Evolutionary conservation across 2,113 vertebrate genomes (phyloP).

Genomic region (Gadus chalcogrammus): DNA sequence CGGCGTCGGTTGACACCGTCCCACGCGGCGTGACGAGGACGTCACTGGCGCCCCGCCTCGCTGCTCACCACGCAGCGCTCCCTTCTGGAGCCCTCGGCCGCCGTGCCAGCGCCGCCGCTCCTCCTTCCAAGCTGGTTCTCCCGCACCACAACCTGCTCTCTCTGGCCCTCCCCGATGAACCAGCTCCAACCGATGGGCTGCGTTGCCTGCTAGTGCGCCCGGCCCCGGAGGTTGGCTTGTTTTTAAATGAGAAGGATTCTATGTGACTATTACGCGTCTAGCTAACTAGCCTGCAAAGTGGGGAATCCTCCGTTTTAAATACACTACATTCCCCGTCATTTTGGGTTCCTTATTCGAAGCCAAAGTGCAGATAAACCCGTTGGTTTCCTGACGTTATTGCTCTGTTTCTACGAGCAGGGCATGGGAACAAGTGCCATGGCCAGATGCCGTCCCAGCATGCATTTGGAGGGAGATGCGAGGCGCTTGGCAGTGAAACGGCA

Average conservation of each 20-base stretch:
- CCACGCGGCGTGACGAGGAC: conserved; percentile 66
- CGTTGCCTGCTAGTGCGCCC: too few relatives aligned
- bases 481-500: conserved; percentile 41
- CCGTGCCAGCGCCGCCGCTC: conserved; percentile 48
- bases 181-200: too few relatives aligned
- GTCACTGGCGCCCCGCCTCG: conserved; percentile 40
- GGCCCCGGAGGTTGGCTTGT: too few relatives aligned
- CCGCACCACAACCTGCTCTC: conserved; percentile 12
- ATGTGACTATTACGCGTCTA: too few relatives aligned
- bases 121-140: conserved; percentile 32
- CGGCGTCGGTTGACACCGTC: conserved; percentile 56
- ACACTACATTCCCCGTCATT: background rate
- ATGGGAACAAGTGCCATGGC: conserved; percentile 47
- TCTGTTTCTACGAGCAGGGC: conserved; percentile 25
- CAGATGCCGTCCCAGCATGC: conserved; percentile 66
- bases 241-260: too few relatives aligned
- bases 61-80: conserved; percentile 66
- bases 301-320: too few relatives aligned
- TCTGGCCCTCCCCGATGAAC: conserved; percentile 5
- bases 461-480: conserved; percentile 61
- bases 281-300: too few relatives aligned
- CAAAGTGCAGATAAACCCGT: conserved; percentile 1
- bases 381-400: conserved; percentile 26
- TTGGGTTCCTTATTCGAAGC: background rate
- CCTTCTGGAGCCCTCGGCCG: conserved; percentile 61